Percentiles rank a stretch among this genome's conserved stretches.
These are phyloP conservation scores for Eubasilissa splendida DNA, from an alignment of 2,888 invertebrate species.

Conservation along the genomic window DNA sequence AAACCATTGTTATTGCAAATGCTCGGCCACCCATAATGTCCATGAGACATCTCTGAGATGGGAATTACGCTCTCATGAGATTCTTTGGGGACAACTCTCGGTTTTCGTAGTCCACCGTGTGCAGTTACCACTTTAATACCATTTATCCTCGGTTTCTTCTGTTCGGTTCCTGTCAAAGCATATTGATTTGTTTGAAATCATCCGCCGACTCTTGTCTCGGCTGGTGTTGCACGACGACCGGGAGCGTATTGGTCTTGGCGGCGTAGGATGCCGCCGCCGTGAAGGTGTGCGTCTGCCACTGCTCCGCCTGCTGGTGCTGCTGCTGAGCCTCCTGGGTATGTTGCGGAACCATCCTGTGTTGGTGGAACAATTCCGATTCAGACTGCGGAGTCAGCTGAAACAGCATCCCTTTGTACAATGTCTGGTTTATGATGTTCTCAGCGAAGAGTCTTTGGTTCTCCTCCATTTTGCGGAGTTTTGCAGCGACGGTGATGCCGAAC, in stretches of 20 bases:
- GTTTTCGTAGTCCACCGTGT: too few relatives aligned
- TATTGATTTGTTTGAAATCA: conserved; percentile 46
- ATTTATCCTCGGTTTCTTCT: too few relatives aligned
- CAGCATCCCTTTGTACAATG: conserved; percentile 55
- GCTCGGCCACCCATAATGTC: too few relatives aligned
- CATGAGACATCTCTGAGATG: too few relatives aligned
- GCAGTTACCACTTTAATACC: too few relatives aligned
- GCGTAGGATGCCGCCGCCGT: conserved; percentile 18
- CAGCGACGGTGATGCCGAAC: conserved; percentile 55
- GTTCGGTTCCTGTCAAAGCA: conserved; percentile 1
- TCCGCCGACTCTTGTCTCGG: conserved; percentile 40
- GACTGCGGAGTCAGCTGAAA: conserved; percentile 55
- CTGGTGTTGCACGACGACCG: conserved; percentile 29
- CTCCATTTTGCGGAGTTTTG: conserved; percentile 55
- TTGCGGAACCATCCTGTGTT: conserved; percentile 47
- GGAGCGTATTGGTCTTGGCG: conserved; percentile 19
- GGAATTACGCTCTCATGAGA: too few relatives aligned
- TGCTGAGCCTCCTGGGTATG: conserved; percentile 28
- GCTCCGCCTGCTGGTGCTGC: conserved; percentile 37
- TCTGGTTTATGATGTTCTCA: conserved; percentile 56
- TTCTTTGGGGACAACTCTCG: too few relatives aligned
- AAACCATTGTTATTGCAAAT: too few relatives aligned
- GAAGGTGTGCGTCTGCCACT: conserved; percentile 43
- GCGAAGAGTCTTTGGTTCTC: conserved; percentile 54
- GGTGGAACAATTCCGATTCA: conserved; percentile 50